Conservation (phyloP, 1,140 invertebrate genomes). For the Drosophila takahashii region DNA sequence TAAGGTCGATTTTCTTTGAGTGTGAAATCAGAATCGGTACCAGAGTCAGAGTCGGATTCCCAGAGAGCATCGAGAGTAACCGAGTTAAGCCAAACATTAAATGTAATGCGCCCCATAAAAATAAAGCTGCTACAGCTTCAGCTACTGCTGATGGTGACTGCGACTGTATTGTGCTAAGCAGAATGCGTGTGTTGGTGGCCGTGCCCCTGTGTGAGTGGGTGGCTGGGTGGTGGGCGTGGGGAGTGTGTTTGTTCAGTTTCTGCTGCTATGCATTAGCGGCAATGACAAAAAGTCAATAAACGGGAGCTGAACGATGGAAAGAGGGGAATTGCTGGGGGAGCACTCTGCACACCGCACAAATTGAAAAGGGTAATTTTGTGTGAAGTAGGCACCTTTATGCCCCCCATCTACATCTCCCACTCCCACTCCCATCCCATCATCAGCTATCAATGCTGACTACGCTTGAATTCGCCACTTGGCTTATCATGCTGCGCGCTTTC, state of each 20-base stretch:
- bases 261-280: constrained; percentile 75
- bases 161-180: constrained; percentile 39
- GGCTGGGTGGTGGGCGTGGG: background rate
- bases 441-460: constrained; percentile 79
- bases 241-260: constrained; percentile 41
- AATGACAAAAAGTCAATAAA: constrained; percentile 84
- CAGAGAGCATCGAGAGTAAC: constrained; percentile 61
- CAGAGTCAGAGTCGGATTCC: constrained; percentile 11
- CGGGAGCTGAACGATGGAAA: constrained; percentile 33
- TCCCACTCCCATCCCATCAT: constrained; percentile 17
- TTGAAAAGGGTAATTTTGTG: constrained; percentile 84
- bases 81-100: constrained; percentile 81
- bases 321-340: constrained; percentile 6
- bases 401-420: background rate
- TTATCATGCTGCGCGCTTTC: constrained; percentile 56
- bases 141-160: constrained; percentile 50
- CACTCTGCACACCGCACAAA: constrained; percentile 59
- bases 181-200: constrained; percentile 24
- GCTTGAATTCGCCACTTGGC: constrained; percentile 82
- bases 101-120: constrained; percentile 78
- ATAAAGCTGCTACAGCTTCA: constrained; percentile 68
- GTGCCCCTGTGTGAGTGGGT: constrained; percentile 5
- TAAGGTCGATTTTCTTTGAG: too few species aligned
- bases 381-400: constrained; percentile 81
- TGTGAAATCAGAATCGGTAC: constrained; percentile 28